These are phyloP conservation scores for Dryadula phaetusa DNA, from an alignment of 2,888 invertebrate species.

Conservation along the genomic window DNA sequence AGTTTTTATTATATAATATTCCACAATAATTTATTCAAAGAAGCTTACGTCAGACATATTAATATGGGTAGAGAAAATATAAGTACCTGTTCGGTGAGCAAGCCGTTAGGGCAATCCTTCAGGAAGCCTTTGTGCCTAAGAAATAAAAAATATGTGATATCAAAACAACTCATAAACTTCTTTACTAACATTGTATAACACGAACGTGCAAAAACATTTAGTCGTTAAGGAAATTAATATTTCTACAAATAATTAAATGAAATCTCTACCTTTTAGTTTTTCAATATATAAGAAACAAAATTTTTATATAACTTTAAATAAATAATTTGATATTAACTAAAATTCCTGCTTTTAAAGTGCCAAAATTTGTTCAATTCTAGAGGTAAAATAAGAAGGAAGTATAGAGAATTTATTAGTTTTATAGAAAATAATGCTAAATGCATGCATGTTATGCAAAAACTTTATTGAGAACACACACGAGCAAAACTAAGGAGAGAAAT, in stretches of 20 bases:
- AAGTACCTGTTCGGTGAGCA: slow-evolving; percentile 95
- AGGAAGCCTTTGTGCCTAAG: slow-evolving; percentile 97
- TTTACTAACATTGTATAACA: neutral
- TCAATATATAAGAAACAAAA: neutral
- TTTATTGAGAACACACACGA: neutral
- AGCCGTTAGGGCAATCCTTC: slow-evolving; percentile 97
- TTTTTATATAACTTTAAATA: neutral
- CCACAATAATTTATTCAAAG: neutral
- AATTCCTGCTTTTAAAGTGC: neutral
- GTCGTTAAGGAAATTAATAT: neutral
- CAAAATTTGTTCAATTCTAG: neutral
- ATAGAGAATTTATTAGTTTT: neutral
- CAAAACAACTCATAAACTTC: neutral
- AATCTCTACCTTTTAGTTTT: neutral
- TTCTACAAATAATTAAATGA: neutral
- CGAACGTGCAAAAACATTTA: neutral
- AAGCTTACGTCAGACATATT: neutral
- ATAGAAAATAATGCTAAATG: neutral
- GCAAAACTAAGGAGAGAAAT: neutral
- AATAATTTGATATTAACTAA: neutral
- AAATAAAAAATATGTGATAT: slow-evolving; percentile 4
- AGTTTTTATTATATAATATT: neutral
- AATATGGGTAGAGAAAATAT: slow-evolving; percentile 21
- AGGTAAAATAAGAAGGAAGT: neutral
- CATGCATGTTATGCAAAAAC: neutral